phyloP scores from a whole-genome alignment of 1,140 invertebrate species.

The Conopomorpha cramerella region DNA sequence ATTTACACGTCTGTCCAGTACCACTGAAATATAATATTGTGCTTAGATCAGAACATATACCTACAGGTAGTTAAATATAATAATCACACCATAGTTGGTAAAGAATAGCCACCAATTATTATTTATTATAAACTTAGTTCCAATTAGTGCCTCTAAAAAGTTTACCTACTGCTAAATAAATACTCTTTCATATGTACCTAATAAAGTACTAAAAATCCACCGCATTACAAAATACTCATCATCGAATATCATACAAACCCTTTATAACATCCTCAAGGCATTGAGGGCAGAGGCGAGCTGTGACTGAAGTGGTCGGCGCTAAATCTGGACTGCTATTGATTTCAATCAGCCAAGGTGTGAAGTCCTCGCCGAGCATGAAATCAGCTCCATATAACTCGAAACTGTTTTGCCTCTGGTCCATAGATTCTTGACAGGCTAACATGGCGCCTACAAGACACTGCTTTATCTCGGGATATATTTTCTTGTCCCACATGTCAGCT shows the following conservation, averaged over 20 bases:
- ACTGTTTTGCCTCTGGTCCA: constrained; percentile 85
- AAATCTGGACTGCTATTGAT: constrained; percentile 94
- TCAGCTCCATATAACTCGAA: constrained; percentile 95
- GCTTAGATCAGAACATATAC: not conserved
- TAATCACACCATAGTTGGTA: too few species aligned
- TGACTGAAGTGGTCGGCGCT: constrained; percentile 86
- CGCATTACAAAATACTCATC: too few species aligned
- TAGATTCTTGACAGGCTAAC: constrained; percentile 82
- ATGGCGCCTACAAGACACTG: constrained; percentile 86
- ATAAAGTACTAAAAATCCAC: too few species aligned
- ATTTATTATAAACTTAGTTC: too few species aligned
- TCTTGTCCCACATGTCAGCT: constrained; percentile 74
- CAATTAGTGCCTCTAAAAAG: too few species aligned
- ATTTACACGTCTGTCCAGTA: constrained; percentile 80
- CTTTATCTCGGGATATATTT: constrained; percentile 90
- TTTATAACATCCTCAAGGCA: constrained; percentile 91
- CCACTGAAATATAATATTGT: constrained; percentile 67
- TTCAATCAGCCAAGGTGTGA: constrained; percentile 90
- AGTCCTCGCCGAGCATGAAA: constrained; percentile 90
- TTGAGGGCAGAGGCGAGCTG: constrained; percentile 81
- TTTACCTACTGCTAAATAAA: too few species aligned
- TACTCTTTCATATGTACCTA: too few species aligned
- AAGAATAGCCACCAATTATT: too few species aligned
- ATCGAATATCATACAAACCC: constrained; percentile 66
- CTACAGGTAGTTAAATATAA: not conserved